Evolutionary conservation across 2,797 vertebrate genomes (phyloP).

Genomic region (Antrozous pallidus): DNA sequence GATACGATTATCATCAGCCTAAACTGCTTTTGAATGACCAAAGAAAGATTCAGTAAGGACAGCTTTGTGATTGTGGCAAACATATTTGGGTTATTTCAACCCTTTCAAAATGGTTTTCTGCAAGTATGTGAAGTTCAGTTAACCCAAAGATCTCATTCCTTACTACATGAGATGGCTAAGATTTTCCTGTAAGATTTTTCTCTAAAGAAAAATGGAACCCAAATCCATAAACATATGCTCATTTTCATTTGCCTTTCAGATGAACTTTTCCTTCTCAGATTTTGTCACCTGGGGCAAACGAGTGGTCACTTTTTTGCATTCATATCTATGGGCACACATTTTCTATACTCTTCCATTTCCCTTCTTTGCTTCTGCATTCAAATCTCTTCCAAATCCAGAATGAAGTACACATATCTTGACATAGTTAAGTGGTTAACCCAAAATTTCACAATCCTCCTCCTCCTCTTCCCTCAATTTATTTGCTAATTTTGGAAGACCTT

Average conservation of each 20-base stretch:
- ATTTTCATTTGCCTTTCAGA: not conserved
- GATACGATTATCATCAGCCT: not conserved
- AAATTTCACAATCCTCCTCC: not conserved
- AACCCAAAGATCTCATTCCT: not conserved
- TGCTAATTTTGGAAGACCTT: constrained; percentile 12
- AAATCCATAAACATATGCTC: not conserved
- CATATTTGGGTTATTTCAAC: not conserved
- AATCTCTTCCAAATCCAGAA: not conserved
- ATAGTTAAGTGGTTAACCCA: not conserved
- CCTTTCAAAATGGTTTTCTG: not conserved
- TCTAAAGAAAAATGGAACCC: not conserved
- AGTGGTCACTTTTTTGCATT: not conserved
- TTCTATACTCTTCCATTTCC: not conserved
- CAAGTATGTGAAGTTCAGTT: not conserved
- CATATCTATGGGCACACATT: not conserved
- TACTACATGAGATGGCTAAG: not conserved
- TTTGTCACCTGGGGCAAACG: not conserved
- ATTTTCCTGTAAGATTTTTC: not conserved
- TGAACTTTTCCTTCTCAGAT: not conserved
- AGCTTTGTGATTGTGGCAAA: not conserved
- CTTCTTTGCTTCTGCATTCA: not conserved
- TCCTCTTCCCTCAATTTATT: not conserved
- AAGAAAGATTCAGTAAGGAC: not conserved
- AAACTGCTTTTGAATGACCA: not conserved
- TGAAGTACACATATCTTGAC: not conserved